Percentiles rank a stretch among this genome's conserved stretches.
Conservation (phyloP, 1,140 invertebrate species). For the Drosophila parabipectinata region DNA sequence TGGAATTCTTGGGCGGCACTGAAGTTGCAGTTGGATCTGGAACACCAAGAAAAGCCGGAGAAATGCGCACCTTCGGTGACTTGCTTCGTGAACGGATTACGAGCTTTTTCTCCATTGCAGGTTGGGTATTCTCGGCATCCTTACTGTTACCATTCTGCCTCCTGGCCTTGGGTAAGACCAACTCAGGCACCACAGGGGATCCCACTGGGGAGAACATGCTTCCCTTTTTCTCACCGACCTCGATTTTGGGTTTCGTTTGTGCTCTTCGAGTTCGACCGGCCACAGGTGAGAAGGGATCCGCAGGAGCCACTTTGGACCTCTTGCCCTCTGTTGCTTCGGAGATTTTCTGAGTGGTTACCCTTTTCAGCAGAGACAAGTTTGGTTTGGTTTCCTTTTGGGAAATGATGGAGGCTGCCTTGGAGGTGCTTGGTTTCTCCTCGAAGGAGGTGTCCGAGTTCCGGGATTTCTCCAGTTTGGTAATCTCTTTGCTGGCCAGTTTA, state of each 20-base stretch:
- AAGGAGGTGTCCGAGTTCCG: constrained; percentile 5
- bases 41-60: constrained; percentile 49
- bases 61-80: constrained; percentile 72
- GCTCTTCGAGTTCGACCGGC: constrained; percentile 57
- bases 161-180: constrained; percentile 51
- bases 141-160: constrained; percentile 36
- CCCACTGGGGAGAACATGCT: constrained; percentile 35
- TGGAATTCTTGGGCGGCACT: not conserved
- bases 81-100: constrained; percentile 62
- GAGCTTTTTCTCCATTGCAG: constrained; percentile 3
- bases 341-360: constrained; percentile 14
- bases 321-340: constrained; percentile 16
- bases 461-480: not conserved
- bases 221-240: not conserved
- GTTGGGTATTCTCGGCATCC: constrained; percentile 55
- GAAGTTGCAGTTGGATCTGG: not conserved
- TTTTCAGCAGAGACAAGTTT: constrained; percentile 38
- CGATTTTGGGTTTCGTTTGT: constrained; percentile 3
- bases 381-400: constrained; percentile 18
- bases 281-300: constrained; percentile 36
- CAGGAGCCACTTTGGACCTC: constrained; percentile 15
- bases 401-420: constrained; percentile 6
- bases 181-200: constrained; percentile 66
- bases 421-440: constrained; percentile 44
- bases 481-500: constrained; percentile 3